Evolutionary conservation across 2,888 invertebrate genomes (phyloP), one percentile per base, ranked within the genome.

Genomic region (Cyaniris semiargus): DNA sequence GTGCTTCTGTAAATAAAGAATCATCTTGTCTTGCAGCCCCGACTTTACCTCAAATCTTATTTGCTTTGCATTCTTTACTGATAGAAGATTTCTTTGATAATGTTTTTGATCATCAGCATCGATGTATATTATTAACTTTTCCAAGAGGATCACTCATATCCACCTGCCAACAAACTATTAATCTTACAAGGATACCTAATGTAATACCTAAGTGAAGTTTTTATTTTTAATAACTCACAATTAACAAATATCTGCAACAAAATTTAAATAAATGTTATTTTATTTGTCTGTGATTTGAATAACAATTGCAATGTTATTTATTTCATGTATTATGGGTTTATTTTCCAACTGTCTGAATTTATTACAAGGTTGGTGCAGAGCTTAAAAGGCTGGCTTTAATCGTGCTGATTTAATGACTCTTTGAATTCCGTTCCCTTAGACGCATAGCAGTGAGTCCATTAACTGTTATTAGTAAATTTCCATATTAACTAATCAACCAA

Each of bases 341-440:
- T 66, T 27, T 66, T 18, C 15, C 13, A 60, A 60, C 23, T 66
- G 15, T 13, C 6, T 66, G 66, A 66, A 66, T 27, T 66, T 66
- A 27, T 66, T 66, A 31, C 66, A 66, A 66, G 66, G 66, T 66
- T 66, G 27, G 6, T 27, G 7, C 27, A 13, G 27, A 27, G 27
- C 66, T 66, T 66, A 27, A 66, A 66, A 60, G 8, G 60, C 60
- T 60, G 66, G 66, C 21, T 66, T 66, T 66, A 27, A 66, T 27
- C 27, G 18, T 66, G 66, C 66, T 66, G 27, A 66, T 27, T 27
- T 66, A 66, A 66, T 66, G 5, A 15, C 66, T 66, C 1, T 27
- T 66, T 27, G 66, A 66, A 66, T 66, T 66, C 27, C 27, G 18
- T 66, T 66, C 66, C 60, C 66, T 66, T 10, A 27, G 27, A n/a